phyloP scores from a whole-genome alignment of 2,113 vertebrate genomes.

The Burhinus oedicnemus region DNA sequence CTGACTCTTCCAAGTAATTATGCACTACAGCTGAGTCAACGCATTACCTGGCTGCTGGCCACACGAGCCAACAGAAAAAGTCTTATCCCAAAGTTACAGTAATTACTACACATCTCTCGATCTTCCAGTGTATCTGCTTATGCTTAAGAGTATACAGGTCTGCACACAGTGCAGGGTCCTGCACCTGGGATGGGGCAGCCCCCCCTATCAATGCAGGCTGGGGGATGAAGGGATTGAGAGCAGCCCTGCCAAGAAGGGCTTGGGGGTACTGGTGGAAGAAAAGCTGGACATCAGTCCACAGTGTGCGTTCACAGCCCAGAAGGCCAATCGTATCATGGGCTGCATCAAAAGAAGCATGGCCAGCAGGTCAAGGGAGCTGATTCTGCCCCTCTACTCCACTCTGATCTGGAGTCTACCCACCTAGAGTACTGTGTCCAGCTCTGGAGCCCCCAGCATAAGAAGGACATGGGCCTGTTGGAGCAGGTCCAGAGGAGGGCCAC shows the following conservation, averaged over 20 bases:
- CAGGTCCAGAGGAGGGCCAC: rapidly evolving
- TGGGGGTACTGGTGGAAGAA: background rate
- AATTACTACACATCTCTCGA: background rate
- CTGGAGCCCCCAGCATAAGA: background rate
- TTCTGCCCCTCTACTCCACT: background rate
- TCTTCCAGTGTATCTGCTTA: background rate
- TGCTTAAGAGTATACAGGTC: background rate
- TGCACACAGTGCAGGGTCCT: background rate
- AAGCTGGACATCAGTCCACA: background rate
- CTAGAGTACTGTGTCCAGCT: rapidly evolving
- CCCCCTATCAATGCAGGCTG: background rate
- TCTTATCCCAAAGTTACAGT: background rate
- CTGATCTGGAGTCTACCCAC: background rate
- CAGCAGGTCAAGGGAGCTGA: rapidly evolving
- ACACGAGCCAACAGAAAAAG: background rate
- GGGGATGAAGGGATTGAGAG: background rate
- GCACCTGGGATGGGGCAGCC: rapidly evolving
- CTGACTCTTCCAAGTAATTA: background rate
- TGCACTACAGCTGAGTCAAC: background rate
- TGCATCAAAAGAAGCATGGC: rapidly evolving
- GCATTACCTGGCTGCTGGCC: background rate
- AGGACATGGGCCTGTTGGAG: background rate
- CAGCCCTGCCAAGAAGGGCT: background rate
- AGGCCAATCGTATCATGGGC: background rate
- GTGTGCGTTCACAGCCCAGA: rapidly evolving